phyloP scores from a whole-genome alignment of 2,113 vertebrate species.

The Diglossa brunneiventris region DNA sequence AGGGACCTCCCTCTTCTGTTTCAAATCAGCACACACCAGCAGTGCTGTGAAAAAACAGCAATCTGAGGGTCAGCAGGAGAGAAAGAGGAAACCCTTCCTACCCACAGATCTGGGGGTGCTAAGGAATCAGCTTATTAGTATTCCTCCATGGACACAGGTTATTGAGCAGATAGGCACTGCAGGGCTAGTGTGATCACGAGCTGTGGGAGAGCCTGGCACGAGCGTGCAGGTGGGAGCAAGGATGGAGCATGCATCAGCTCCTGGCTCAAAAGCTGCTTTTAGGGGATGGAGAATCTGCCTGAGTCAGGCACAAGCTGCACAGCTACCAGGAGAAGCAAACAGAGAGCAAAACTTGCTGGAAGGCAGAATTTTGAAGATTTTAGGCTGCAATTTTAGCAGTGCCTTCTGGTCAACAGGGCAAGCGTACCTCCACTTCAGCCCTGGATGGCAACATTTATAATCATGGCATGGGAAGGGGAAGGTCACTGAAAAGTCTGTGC shows the following conservation, averaged over 20 bases:
- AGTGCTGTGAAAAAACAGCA: background rate
- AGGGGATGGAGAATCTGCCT: background rate
- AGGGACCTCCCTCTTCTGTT: background rate
- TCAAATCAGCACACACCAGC: background rate
- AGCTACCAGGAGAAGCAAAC: background rate
- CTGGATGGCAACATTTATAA: background rate
- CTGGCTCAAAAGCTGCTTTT: background rate
- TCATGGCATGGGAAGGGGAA: background rate
- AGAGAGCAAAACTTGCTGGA: background rate
- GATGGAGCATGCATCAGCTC: background rate
- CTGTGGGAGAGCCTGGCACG: background rate
- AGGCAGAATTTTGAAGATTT: background rate
- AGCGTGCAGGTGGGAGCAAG: background rate
- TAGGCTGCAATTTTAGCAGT: background rate
- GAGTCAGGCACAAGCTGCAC: background rate
- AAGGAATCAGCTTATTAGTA: background rate
- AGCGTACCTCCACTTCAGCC: background rate
- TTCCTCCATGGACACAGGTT: background rate
- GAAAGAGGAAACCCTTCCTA: background rate
- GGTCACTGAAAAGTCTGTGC: background rate
- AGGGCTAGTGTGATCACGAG: background rate
- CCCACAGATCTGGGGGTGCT: background rate
- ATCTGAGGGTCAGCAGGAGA: background rate
- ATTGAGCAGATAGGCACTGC: background rate
- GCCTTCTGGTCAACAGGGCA: background rate